Conservation (phyloP, 2,797 vertebrate genomes). For the Luscinia luscinia region DNA sequence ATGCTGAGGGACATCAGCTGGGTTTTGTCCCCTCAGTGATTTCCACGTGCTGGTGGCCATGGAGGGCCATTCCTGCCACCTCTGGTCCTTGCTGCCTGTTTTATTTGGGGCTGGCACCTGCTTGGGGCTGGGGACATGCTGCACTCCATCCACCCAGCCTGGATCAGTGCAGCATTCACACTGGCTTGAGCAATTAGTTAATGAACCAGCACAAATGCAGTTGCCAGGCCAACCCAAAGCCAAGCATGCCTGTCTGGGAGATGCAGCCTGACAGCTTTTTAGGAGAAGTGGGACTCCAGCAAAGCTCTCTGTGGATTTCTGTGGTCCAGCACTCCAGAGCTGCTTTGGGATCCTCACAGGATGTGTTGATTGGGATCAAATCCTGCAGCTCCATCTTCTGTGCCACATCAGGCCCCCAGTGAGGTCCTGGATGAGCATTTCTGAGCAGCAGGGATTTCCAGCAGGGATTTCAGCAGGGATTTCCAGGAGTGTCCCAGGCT, state of each 20-base stretch:
- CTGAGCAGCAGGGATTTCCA: not conserved
- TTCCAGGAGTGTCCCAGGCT: not conserved
- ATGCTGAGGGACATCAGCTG: not conserved
- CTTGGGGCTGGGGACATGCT: not conserved
- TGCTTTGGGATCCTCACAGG: not conserved
- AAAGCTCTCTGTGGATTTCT: not conserved
- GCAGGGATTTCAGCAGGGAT: too few relatives aligned
- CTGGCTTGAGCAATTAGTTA: constrained; percentile 20
- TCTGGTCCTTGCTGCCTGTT: too few relatives aligned
- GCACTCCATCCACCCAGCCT: fast-evolving
- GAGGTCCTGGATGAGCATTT: not conserved
- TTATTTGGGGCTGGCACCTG: not conserved
- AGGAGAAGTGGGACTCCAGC: not conserved
- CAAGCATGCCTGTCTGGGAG: not conserved
- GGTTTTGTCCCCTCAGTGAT: not conserved
- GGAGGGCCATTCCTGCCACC: too few relatives aligned
- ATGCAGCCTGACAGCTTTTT: constrained; percentile 28
- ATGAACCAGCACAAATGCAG: constrained; percentile 40
- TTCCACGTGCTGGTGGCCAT: too few relatives aligned
- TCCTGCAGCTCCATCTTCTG: not conserved
- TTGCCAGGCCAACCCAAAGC: constrained; percentile 49
- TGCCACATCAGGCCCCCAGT: fast-evolving
- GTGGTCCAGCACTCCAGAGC: not conserved
- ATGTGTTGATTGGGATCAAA: fast-evolving
- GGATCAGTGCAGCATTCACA: not conserved